Evolutionary conservation across 2,113 vertebrate genomes (phyloP).

Genomic region (Leuciscus idus): DNA sequence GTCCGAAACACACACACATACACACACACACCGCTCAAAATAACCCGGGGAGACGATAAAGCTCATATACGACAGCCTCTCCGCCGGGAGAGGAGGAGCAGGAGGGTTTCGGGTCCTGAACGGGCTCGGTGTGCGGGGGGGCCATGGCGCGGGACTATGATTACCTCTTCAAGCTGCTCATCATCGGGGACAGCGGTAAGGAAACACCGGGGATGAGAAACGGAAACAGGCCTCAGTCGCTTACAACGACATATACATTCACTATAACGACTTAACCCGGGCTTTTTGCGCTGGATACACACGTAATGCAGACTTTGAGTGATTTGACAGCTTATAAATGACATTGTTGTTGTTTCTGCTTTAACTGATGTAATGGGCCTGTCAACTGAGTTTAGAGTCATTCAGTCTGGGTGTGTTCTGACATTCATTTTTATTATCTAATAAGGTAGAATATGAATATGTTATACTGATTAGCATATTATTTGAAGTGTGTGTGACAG

Average conservation of each 20-base stretch:
- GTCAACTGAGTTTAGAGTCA: neutral
- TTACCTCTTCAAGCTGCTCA: constrained; percentile 85
- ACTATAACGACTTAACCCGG: neutral
- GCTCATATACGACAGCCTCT: constrained; percentile 14
- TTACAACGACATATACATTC: neutral
- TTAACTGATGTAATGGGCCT: neutral
- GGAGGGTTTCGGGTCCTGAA: constrained; percentile 57
- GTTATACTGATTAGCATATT: no score
- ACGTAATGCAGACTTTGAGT: neutral
- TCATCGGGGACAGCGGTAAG: constrained; percentile 87
- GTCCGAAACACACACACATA: neutral
- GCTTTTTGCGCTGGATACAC: neutral
- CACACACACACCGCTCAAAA: neutral
- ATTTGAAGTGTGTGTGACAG: no score
- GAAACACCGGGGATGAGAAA: constrained; percentile 54
- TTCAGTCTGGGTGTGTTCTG: neutral
- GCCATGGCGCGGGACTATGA: constrained; percentile 84
- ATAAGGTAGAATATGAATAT: no score
- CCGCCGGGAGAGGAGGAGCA: constrained; percentile 39
- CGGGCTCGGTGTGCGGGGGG: neutral
- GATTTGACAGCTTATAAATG: neutral
- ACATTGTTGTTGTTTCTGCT: neutral
- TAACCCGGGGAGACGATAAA: constrained; percentile 1
- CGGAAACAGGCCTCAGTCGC: constrained; percentile 53
- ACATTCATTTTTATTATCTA: neutral